These are phyloP conservation scores for Cecropterus lyciades DNA, from an alignment of 1,140 invertebrate genomes.

Conservation along the genomic window DNA sequence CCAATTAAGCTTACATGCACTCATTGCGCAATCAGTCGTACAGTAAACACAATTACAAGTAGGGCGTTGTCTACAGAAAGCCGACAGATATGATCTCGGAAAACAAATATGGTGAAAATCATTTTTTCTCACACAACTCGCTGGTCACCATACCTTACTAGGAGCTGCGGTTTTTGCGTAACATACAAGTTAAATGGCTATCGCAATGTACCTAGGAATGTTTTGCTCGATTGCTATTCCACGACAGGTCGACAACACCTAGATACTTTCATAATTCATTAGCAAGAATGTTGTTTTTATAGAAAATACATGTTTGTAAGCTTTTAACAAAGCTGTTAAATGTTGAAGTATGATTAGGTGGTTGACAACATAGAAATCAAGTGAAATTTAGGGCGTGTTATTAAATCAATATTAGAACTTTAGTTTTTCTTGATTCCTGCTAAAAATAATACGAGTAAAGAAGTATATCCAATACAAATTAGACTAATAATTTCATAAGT, in stretches of 20 bases:
- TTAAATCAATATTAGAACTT: too few species aligned
- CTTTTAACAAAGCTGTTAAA: not conserved
- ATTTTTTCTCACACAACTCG: constrained; percentile 8
- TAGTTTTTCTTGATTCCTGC: too few species aligned
- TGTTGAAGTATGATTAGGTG: not conserved
- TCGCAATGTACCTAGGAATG: constrained; percentile 21
- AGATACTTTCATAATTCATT: constrained; percentile 25
- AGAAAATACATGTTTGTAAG: constrained; percentile 6
- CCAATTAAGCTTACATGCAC: not conserved
- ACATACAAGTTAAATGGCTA: constrained; percentile 18
- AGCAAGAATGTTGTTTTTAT: constrained; percentile 13
- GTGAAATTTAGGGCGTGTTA: too few species aligned
- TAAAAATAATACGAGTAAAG: too few species aligned
- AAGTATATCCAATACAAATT: too few species aligned
- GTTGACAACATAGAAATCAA: too few species aligned
- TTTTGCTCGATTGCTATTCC: constrained; percentile 15
- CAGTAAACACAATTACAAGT: not conserved
- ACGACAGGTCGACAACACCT: constrained; percentile 10
- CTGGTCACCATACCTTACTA: constrained; percentile 6
- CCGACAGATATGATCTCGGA: not conserved
- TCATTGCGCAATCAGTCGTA: not conserved
- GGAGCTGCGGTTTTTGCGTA: constrained; percentile 24
- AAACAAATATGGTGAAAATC: not conserved
- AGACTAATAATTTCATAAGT: too few species aligned
- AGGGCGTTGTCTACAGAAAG: constrained; percentile 8